These are phyloP conservation scores for Phengaris alcon DNA, from an alignment of 2,888 invertebrate genomes.

Conservation along the genomic window DNA sequence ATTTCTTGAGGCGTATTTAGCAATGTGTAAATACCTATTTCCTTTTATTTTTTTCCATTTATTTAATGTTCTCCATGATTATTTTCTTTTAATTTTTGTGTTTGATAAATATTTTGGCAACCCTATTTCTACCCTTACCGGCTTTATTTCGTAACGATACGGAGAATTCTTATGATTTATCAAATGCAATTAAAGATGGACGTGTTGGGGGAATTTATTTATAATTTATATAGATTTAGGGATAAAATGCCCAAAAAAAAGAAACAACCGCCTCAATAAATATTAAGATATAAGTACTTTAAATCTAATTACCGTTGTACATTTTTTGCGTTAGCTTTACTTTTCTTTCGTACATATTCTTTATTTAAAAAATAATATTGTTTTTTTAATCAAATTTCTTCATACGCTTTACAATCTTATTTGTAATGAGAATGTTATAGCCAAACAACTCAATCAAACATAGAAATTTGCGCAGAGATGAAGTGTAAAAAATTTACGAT, in stretches of 20 bases:
- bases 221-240: background rate
- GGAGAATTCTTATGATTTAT: slow-evolving; percentile 26
- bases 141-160: slow-evolving; percentile 23
- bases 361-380: no score
- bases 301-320: background rate
- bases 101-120: background rate
- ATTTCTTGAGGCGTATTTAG: no score
- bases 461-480: slow-evolving; percentile 38
- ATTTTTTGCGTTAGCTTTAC: no score
- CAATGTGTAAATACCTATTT: no score
- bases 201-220: slow-evolving; percentile 15
- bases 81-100: background rate
- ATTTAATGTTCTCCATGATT: no score
- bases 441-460: slow-evolving; percentile 31
- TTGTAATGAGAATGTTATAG: slow-evolving; percentile 24
- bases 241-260: background rate
- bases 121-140: slow-evolving; percentile 9
- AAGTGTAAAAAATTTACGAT: slow-evolving; percentile 52
- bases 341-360: no score
- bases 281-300: background rate
- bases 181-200: slow-evolving; percentile 17
- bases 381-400: background rate
- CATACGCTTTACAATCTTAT: slow-evolving; percentile 7
- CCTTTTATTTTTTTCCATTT: no score
- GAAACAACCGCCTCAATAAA: background rate